A percentile compares a stretch with the other conserved stretches of the same genome.
phyloP scores from a whole-genome alignment of 2,113 vertebrate species.

The Damaliscus lunatus region DNA sequence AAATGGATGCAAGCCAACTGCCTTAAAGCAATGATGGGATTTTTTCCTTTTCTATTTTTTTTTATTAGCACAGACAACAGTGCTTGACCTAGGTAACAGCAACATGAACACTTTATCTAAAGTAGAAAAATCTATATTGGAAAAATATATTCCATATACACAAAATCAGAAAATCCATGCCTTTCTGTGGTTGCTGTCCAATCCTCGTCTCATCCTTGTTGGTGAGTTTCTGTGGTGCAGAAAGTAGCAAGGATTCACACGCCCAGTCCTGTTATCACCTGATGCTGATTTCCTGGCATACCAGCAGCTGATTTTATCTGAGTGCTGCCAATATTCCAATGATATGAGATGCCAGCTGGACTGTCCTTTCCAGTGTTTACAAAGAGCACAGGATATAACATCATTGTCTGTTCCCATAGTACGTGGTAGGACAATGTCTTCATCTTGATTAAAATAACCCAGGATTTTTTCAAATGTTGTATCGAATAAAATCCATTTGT shows the following conservation, averaged over 20 bases:
- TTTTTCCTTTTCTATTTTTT: background rate
- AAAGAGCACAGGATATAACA: conserved; percentile 53
- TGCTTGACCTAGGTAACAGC: conserved; percentile 75
- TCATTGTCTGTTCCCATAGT: conserved; percentile 15
- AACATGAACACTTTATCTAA: conserved; percentile 73
- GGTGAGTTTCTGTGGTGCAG: background rate
- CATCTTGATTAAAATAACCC: background rate
- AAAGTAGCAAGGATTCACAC: background rate
- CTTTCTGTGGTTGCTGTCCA: background rate
- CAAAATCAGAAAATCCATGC: conserved; percentile 42
- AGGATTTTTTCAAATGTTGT: background rate
- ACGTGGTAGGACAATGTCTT: background rate
- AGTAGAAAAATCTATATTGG: conserved; percentile 67
- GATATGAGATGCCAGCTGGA: conserved; percentile 65
- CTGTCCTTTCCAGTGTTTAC: conserved; percentile 63
- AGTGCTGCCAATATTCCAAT: background rate
- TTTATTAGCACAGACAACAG: conserved; percentile 59
- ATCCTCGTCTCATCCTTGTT: background rate
- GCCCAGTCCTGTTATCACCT: accelerated
- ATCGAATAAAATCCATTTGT: conserved; percentile 16
- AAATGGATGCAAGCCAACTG: background rate
- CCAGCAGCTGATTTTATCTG: background rate
- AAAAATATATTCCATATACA: conserved; percentile 78
- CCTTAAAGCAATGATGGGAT: conserved; percentile 21
- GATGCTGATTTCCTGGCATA: accelerated